Percentiles rank a stretch among this genome's conserved stretches.
phyloP scores from a whole-genome alignment of 2,113 vertebrate genomes.

The Ailuropoda melanoleuca region DNA sequence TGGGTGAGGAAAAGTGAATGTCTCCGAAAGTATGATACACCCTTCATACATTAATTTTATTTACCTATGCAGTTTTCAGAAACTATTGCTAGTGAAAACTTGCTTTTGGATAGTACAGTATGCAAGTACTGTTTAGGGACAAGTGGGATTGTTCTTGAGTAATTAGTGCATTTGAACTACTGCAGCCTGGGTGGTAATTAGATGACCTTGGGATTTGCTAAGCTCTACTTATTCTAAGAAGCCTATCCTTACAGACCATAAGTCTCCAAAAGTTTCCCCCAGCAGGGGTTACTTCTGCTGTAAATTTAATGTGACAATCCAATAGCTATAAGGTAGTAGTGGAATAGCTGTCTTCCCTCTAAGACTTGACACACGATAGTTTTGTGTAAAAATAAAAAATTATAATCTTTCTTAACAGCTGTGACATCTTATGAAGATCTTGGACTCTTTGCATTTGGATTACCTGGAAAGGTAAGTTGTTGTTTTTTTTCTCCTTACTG shows the following conservation, averaged over 20 bases:
- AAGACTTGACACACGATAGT: background rate
- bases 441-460: constrained; percentile 91
- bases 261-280: background rate
- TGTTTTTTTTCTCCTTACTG: constrained; percentile 1
- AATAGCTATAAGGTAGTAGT: background rate
- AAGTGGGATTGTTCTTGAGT: background rate
- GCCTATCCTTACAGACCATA: background rate
- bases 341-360: background rate
- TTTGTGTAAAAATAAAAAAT: constrained; percentile 48
- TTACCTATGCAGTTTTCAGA: background rate
- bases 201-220: background rate
- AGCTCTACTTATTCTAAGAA: background rate
- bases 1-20: constrained; percentile 36
- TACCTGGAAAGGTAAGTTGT: constrained; percentile 90
- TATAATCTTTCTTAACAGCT: constrained; percentile 82
- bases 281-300: background rate
- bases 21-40: background rate
- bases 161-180: background rate
- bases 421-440: constrained; percentile 95
- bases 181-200: background rate
- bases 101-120: background rate
- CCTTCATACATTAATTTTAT: background rate
- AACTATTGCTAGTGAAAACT: background rate
- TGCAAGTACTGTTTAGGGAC: background rate
- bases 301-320: background rate